Base-by-base conservation (phyloP, 1,140 invertebrate genomes). In the Dendrolimus punctatus region DNA sequence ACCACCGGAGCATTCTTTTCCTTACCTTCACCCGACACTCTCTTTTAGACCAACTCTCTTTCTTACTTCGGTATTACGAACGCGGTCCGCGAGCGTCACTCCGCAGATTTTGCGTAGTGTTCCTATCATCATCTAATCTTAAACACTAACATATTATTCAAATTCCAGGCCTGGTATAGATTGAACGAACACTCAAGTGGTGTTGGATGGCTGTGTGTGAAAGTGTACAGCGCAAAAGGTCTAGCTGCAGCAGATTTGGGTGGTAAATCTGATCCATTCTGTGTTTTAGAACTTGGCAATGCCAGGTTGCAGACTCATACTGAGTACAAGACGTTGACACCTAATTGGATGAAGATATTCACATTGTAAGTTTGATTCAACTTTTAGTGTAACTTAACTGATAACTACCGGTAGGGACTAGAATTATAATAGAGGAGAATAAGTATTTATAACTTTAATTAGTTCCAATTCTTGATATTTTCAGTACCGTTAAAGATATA, bases 341-440 rank as follows among this genome's bases (percentile, higher is more conserved):
- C 98, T 0, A 95, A 94, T 57, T 99, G 98, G 98, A 97, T 99
- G 84, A 99, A 99, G 88, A 96, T 99, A 63, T 99, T 99, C 79
- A 98, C 95, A 41, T 99, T 99, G 96, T 98, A 88, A 94, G 94
- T 77, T 43, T 8, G 49, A 52, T 41, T 39, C 38, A 40, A 40
- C 40, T 39, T 48, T 8, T 38, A 23, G 23, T 23, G 23, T 23
- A 23, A n/a, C n/a, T n/a, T n/a, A n/a, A n/a, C n/a, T n/a, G n/a
- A n/a, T n/a, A n/a, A n/a, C n/a, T n/a, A n/a, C 23, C 23, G 23
- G 23, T 23, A 23, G 23, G 23, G 23, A n/a, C 23, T 23, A 23
- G 23, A n/a, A 23, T 23, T 1, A 23, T 1, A 23, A 23, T 23
- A n/a, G n/a, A n/a, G n/a, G n/a, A n/a, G n/a, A n/a, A n/a, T n/a